A percentile compares a stretch with the other conserved stretches of the same genome.
phyloP scores from a whole-genome alignment of 2,797 vertebrate genomes.

The Florisuga fusca region DNA sequence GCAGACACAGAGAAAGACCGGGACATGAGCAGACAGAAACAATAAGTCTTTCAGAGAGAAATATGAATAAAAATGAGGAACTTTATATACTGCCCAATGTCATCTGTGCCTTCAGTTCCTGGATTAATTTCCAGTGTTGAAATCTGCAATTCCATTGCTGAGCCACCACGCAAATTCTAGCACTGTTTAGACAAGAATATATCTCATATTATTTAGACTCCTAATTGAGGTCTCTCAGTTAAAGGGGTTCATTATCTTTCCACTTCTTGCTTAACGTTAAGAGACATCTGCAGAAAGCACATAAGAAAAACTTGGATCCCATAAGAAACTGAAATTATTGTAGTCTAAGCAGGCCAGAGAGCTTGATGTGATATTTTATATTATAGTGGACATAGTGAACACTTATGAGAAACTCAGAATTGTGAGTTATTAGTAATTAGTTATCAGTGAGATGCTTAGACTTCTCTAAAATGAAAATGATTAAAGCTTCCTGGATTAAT shows the following conservation, averaged over 20 bases:
- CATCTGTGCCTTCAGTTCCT: background rate
- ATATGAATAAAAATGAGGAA: background rate
- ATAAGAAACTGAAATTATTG: background rate
- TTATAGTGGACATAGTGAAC: background rate
- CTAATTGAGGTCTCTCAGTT: background rate
- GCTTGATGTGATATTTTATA: background rate
- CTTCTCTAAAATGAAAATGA: background rate
- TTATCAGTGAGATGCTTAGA: background rate
- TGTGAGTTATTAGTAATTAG: background rate
- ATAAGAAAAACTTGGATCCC: background rate
- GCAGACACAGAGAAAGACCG: background rate
- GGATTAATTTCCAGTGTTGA: background rate
- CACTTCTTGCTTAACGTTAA: background rate
- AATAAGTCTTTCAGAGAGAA: background rate
- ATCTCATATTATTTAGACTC: background rate
- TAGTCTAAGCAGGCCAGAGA: background rate
- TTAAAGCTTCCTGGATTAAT: background rate
- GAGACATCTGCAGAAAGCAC: background rate
- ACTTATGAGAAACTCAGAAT: background rate
- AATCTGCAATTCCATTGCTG: background rate
- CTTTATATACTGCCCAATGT: background rate
- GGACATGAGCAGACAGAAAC: background rate
- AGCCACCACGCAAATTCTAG: background rate
- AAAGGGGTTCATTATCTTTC: background rate
- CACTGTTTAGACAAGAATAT: background rate